These are phyloP conservation scores for Acomys russatus DNA, from an alignment of 2,797 vertebrate genomes.

Conservation along the genomic window DNA sequence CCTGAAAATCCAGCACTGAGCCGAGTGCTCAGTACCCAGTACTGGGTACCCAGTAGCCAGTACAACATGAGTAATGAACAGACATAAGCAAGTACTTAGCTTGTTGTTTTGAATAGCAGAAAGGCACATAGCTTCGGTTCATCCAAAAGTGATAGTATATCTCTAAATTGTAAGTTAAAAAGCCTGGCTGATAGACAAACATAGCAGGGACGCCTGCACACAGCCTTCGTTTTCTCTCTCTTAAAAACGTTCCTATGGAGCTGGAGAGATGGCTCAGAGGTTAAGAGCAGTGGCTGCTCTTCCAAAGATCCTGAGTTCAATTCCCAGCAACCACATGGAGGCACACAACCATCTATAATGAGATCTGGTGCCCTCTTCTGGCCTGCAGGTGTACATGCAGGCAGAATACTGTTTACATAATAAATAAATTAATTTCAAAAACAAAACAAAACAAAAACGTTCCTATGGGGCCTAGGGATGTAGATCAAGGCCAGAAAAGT, in stretches of 20 bases:
- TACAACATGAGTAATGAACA: not conserved
- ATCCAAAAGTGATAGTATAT: not conserved
- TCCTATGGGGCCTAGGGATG: not conserved
- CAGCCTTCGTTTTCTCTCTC: not conserved
- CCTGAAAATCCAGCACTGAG: not conserved
- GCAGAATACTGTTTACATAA: too few species aligned
- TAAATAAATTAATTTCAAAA: too few species aligned
- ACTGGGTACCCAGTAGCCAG: not conserved
- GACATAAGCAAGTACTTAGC: not conserved
- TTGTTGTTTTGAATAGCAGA: not conserved
- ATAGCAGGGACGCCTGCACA: not conserved
- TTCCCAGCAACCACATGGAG: too few species aligned
- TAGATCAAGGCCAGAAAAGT: not conserved
- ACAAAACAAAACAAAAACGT: not conserved
- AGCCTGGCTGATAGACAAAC: not conserved
- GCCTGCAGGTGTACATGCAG: too few species aligned
- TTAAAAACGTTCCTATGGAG: not conserved
- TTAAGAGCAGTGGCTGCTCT: too few species aligned
- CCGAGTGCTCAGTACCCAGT: not conserved
- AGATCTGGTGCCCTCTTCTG: too few species aligned
- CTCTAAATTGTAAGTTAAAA: not conserved
- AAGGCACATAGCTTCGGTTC: not conserved
- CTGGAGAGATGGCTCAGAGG: too few species aligned
- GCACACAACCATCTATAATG: too few species aligned
- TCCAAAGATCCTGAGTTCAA: too few species aligned